Conservation (phyloP, 2,888 invertebrate species). For the Silvanus unidentatus region DNA sequence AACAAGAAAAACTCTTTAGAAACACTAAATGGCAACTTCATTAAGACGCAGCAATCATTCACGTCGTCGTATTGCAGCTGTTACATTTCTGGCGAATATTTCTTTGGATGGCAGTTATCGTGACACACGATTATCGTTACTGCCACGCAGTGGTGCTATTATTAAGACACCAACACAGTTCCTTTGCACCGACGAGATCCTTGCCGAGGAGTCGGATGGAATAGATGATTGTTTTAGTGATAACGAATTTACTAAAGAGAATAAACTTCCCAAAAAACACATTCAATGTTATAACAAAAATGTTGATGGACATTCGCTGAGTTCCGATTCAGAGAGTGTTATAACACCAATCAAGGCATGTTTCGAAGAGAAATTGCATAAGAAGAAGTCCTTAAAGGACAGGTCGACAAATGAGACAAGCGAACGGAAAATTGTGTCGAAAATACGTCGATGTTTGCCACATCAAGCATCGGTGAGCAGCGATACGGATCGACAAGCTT, state of each 20-base stretch:
- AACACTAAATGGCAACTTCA: slow-evolving; percentile 49
- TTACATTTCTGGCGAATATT: slow-evolving; percentile 92
- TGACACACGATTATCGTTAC: slow-evolving; percentile 57
- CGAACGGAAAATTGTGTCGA: slow-evolving; percentile 30
- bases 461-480: slow-evolving; percentile 48
- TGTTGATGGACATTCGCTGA: slow-evolving; percentile 56
- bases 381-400: slow-evolving; percentile 50
- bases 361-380: slow-evolving; percentile 31
- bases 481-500: slow-evolving; percentile 57
- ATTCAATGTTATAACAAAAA: slow-evolving; percentile 14
- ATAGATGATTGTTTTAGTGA: slow-evolving; percentile 40
- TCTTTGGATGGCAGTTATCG: slow-evolving; percentile 86
- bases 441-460: slow-evolving; percentile 40
- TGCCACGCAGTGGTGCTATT: slow-evolving; percentile 45
- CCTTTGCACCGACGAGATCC: slow-evolving; percentile 26
- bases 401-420: slow-evolving; percentile 57
- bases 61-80: slow-evolving; percentile 82
- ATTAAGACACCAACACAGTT: slow-evolving; percentile 25
- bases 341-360: slow-evolving; percentile 59
- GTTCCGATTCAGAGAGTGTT: slow-evolving; percentile 70
- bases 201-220: slow-evolving; percentile 42
- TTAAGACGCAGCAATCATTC: slow-evolving; percentile 56
- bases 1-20: slow-evolving; percentile 16
- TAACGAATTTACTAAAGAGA: slow-evolving; percentile 26
- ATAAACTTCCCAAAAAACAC: slow-evolving; percentile 9